phyloP scores from a whole-genome alignment of 2,113 vertebrate species.

The Larimichthys polyactis region DNA sequence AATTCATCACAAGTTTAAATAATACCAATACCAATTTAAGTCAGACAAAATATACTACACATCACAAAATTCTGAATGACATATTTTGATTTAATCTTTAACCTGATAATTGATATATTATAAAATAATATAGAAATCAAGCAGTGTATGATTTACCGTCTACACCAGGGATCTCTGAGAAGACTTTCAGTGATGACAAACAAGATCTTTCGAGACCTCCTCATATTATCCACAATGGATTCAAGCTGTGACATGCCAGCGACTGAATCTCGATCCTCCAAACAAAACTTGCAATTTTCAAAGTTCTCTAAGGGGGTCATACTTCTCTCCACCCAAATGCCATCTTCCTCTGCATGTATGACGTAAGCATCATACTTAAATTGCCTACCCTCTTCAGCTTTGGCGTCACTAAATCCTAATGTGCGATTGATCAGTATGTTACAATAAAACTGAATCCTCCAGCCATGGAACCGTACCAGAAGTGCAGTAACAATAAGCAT shows the following conservation, averaged over 20 bases:
- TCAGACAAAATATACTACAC: background rate
- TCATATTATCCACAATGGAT: slow-evolving; percentile 89
- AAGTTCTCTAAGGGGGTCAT: slow-evolving; percentile 86
- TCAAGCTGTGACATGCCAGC: slow-evolving; percentile 86
- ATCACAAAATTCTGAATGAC: background rate
- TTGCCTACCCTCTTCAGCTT: slow-evolving; percentile 69
- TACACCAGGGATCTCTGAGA: slow-evolving; percentile 90
- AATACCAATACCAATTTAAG: background rate
- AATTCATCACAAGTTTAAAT: no score
- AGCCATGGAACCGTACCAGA: slow-evolving; percentile 90
- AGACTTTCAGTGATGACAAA: slow-evolving; percentile 92
- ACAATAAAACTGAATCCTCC: slow-evolving; percentile 95
- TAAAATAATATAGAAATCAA: background rate
- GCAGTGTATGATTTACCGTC: slow-evolving; percentile 83
- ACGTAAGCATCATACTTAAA: slow-evolving; percentile 91
- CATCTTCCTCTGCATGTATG: slow-evolving; percentile 87
- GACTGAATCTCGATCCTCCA: slow-evolving; percentile 90
- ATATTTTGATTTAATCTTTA: background rate
- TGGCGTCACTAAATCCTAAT: slow-evolving; percentile 90
- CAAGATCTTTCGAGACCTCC: slow-evolving; percentile 90
- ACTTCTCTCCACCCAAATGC: slow-evolving; percentile 88
- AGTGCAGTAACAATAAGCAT: slow-evolving; percentile 80
- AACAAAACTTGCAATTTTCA: slow-evolving; percentile 85
- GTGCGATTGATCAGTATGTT: slow-evolving; percentile 88
- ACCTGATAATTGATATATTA: background rate